Conservation (phyloP, 2,797 vertebrate species). For the Alcedo atthis region DNA sequence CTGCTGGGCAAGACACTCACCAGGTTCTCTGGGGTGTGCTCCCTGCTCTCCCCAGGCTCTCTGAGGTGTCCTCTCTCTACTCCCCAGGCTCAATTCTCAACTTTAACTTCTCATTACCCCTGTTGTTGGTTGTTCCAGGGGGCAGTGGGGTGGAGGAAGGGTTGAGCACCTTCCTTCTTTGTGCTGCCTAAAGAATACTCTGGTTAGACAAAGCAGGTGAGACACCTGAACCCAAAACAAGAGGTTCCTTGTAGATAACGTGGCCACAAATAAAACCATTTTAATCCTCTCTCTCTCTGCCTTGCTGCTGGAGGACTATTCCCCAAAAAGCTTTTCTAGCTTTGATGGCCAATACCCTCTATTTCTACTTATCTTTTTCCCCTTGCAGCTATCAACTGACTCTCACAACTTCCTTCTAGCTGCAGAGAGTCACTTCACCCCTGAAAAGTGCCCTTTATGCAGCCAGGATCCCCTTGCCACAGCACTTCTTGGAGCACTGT, state of each 20-base stretch:
- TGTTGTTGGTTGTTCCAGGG: background rate
- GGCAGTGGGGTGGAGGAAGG: too few species aligned
- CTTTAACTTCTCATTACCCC: background rate
- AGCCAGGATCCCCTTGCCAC: background rate
- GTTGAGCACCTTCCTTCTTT: background rate
- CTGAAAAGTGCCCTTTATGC: accelerated
- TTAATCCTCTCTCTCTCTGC: background rate
- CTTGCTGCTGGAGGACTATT: background rate
- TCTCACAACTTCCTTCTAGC: background rate
- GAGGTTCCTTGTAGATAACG: background rate
- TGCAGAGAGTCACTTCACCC: background rate
- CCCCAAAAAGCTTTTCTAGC: background rate
- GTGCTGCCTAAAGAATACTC: background rate
- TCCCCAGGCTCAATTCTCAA: background rate
- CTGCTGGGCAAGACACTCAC: background rate
- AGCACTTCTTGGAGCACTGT: background rate
- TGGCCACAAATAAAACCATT: background rate
- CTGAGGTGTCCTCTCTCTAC: too few species aligned
- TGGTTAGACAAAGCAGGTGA: accelerated
- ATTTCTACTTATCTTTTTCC: background rate
- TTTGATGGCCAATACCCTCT: background rate
- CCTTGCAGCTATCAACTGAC: background rate
- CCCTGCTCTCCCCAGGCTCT: too few species aligned
- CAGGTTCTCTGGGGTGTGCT: too few species aligned
- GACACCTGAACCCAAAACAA: background rate